A percentile compares a stretch with the other conserved stretches of the same genome.
phyloP scores from a whole-genome alignment of 1,140 invertebrate genomes.

The Probaryconus sp. region DNA sequence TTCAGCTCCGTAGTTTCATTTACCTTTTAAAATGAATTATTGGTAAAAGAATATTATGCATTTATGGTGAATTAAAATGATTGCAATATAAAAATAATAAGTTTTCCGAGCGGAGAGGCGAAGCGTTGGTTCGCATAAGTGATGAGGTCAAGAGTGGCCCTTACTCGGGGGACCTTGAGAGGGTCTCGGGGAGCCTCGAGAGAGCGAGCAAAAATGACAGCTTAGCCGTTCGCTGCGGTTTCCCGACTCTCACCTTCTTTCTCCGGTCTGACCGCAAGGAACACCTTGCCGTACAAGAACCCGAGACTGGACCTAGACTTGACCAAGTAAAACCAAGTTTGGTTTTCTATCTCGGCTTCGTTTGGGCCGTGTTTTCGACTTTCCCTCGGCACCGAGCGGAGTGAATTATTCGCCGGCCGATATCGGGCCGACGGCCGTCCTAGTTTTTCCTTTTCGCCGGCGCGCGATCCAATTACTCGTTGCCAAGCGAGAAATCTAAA shows the following conservation, averaged over 20 bases:
- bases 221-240: constrained; percentile 10
- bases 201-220: not conserved
- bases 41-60: too few relatives aligned
- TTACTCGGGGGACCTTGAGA: constrained; percentile 45
- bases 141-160: constrained; percentile 46
- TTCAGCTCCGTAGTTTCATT: too few relatives aligned
- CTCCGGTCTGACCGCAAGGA: constrained; percentile 18
- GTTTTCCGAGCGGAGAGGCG: too few relatives aligned
- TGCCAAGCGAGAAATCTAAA: constrained; percentile 52
- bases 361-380: constrained; percentile 35
- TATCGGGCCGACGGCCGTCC: constrained; percentile 27
- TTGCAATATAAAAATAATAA: too few relatives aligned
- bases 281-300: constrained; percentile 23
- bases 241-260: constrained; percentile 35
- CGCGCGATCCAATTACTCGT: constrained; percentile 50
- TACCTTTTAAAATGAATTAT: too few relatives aligned
- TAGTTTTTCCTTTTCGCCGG: constrained; percentile 38
- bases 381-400: constrained; percentile 48
- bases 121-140: constrained; percentile 28
- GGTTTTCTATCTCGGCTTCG: constrained; percentile 17
- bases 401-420: constrained; percentile 11
- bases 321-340: constrained; percentile 12
- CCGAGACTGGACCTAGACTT: constrained; percentile 28
- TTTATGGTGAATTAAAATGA: too few relatives aligned
- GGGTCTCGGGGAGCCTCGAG: constrained; percentile 26